These are phyloP conservation scores for Chloromyia formosa DNA, from an alignment of 2,888 invertebrate genomes.

Conservation along the genomic window DNA sequence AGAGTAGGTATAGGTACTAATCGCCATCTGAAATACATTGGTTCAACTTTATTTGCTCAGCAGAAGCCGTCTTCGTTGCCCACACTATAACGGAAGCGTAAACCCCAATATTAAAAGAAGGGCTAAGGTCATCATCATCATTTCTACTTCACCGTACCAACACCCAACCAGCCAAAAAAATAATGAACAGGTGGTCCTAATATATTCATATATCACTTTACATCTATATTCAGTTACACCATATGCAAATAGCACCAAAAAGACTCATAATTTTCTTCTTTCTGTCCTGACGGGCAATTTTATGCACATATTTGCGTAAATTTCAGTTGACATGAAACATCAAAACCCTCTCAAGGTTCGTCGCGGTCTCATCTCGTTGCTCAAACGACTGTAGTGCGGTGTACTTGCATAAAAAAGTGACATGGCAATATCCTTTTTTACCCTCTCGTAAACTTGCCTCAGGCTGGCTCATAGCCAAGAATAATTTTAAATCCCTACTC, in stretches of 20 bases:
- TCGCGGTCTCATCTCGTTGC: constrained; percentile 33
- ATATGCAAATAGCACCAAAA: constrained; percentile 10
- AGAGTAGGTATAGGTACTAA: too few relatives aligned
- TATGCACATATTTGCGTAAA: constrained; percentile 45
- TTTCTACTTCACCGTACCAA: too few relatives aligned
- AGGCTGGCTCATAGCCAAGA: constrained; percentile 38
- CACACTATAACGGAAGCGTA: too few relatives aligned
- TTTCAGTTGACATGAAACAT: constrained; percentile 40
- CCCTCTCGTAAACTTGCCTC: constrained; percentile 40
- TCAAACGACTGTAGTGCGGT: constrained; percentile 24
- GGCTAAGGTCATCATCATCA: too few relatives aligned
- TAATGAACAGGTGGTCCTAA: constrained; percentile 17
- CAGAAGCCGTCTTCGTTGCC: too few relatives aligned
- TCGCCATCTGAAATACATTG: too few relatives aligned
- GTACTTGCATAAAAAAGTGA: constrained; percentile 42
- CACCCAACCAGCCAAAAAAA: too few relatives aligned
- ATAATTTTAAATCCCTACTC: constrained; percentile 47
- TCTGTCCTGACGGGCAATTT: constrained; percentile 29
- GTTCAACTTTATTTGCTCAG: too few relatives aligned
- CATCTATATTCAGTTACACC: neutral
- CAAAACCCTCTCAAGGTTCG: constrained; percentile 43
- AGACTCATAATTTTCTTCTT: neutral
- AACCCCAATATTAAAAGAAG: too few relatives aligned
- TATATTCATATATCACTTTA: neutral
- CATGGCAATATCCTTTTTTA: constrained; percentile 39